Base-by-base conservation (phyloP, 2,113 vertebrate genomes). In the Myiozetetes cayanensis region DNA sequence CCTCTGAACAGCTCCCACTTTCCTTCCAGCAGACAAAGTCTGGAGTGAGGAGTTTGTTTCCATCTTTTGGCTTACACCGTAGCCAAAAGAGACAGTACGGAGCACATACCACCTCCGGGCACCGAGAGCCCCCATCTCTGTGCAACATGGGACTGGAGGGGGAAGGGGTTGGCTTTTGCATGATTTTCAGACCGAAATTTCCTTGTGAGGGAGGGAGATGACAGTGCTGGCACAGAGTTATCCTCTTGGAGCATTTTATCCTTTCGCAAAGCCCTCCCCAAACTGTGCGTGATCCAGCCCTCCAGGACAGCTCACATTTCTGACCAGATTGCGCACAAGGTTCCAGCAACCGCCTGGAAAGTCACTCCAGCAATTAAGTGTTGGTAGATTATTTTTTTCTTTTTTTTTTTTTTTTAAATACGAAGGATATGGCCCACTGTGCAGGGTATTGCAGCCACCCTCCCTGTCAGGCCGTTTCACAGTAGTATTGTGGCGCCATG, bases 401-500 rank as follows among this genome's bases (percentile, higher is more conserved):
- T 53, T 35, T 37, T 75, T 49, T 52, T 85, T 77, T 68, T 85
- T 87, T 93, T 79, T 76, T 46, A 22, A 92, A 89, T 92, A 39
- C 4, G 70, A 95, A 96, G 91, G 95, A 97, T 95, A 85, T 85
- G 95, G 93, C 98, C 98, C 97, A 97, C 98, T 97, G 98, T 95
- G 98, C 95, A 5, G 98, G 97, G 97, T 97, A 96, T 97, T 74
- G 93, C 97, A 95, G 95, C 97, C 98, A 97, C 98, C 96, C 97
- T 98, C 97, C 97, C 98, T 97, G 98, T 98, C 98, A 97, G 98
- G 98, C 97, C 98, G 96, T 97, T 98, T 98, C 98, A 91, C 98
- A 95, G 98, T 95, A 94, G 98, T 96, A 86, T 98, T 95, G 98
- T 90, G 97, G 98, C 98, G 97, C 98, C 99, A 97, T 99, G 98